Percentiles rank a stretch among this genome's conserved stretches.
Conservation (phyloP, 2,888 invertebrate species). For the Nasonovia ribisnigri region DNA sequence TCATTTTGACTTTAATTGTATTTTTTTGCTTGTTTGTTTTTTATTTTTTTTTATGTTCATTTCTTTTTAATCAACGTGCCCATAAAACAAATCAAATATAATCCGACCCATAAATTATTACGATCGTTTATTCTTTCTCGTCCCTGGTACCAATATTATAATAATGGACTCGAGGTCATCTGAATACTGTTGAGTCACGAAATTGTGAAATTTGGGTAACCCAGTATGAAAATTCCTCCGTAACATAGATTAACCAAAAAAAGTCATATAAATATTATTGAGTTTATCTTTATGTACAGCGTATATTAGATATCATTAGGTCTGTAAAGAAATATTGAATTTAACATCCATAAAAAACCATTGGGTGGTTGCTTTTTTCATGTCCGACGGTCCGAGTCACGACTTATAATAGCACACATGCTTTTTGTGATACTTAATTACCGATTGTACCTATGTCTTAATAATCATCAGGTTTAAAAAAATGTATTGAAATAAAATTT, state of each 20-base stretch:
- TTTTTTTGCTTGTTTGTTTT: background rate
- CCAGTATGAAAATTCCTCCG: background rate
- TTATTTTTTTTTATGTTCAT: background rate
- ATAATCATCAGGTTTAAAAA: too few species aligned
- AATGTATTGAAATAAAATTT: too few species aligned
- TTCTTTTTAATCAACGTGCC: slow-evolving; percentile 9
- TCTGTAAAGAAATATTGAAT: background rate
- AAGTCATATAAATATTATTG: background rate
- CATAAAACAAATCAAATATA: background rate
- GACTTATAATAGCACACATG: too few species aligned
- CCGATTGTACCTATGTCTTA: too few species aligned
- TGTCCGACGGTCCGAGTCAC: too few species aligned
- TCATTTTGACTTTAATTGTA: slow-evolving; percentile 13
- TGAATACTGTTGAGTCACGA: background rate
- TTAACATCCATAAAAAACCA: background rate
- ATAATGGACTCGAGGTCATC: background rate
- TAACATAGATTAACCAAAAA: background rate
- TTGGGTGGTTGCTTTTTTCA: too few species aligned
- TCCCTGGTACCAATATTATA: background rate
- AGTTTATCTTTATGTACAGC: background rate
- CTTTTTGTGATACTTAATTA: too few species aligned
- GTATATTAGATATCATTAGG: background rate
- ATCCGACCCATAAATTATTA: background rate
- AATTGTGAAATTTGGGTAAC: background rate
- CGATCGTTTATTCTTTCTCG: background rate